These are phyloP conservation scores for Parthenolecanium corni DNA, from an alignment of 2,888 invertebrate genomes.

Conservation along the genomic window DNA sequence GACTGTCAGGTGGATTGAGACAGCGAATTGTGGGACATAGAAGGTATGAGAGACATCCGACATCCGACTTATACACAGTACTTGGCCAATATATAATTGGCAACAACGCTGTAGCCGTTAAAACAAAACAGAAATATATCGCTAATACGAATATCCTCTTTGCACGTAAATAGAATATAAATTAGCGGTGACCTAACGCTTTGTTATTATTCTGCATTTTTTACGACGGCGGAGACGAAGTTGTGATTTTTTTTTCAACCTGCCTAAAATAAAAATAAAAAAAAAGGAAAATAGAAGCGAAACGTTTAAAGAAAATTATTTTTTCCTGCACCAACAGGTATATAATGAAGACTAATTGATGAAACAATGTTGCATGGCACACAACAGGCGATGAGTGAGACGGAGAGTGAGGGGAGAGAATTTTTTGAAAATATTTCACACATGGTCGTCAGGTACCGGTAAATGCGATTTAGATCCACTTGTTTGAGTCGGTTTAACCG, in stretches of 20 bases:
- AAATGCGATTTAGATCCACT: too few relatives aligned
- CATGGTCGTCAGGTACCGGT: too few relatives aligned
- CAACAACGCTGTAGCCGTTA: constrained; percentile 18
- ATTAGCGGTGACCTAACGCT: constrained; percentile 22
- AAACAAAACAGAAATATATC: constrained; percentile 18
- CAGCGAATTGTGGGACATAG: too few relatives aligned
- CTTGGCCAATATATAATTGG: constrained; percentile 1
- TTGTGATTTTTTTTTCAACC: not conserved
- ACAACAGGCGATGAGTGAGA: too few relatives aligned
- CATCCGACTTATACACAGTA: not conserved
- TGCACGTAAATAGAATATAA: constrained; percentile 23
- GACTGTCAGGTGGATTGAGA: too few relatives aligned
- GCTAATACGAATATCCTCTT: constrained; percentile 20
- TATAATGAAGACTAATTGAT: constrained; percentile 17
- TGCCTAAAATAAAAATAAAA: not conserved
- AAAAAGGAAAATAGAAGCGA: constrained; percentile 1
- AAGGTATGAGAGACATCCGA: constrained; percentile 11
- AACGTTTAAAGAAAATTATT: constrained; percentile 13
- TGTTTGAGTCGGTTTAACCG: too few relatives aligned
- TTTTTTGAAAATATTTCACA: too few relatives aligned
- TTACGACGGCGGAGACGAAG: not conserved
- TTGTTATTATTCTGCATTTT: constrained; percentile 16
- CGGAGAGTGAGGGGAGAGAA: too few relatives aligned
- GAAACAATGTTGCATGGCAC: constrained; percentile 3
- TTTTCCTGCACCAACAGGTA: not conserved